These are phyloP conservation scores for Hirtodrosophila cameraria DNA, from an alignment of 2,888 invertebrate species.

Conservation along the genomic window DNA sequence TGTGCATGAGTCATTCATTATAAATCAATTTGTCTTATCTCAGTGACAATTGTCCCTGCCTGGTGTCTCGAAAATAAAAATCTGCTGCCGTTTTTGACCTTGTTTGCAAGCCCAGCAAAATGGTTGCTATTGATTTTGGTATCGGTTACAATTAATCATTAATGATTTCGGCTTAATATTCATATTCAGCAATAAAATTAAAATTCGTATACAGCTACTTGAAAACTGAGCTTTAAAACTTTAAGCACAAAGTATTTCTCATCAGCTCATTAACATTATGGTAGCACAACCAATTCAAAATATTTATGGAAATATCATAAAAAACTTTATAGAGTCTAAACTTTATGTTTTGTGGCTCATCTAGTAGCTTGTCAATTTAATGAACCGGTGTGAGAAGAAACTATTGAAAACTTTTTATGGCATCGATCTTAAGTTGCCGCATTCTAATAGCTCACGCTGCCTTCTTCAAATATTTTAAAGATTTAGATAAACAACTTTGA, in stretches of 20 bases:
- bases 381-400: constrained; percentile 59
- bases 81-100: constrained; percentile 37
- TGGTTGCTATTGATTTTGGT: constrained; percentile 14
- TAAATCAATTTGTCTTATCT: constrained; percentile 77
- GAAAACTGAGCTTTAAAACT: constrained; percentile 21
- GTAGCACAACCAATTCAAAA: constrained; percentile 23
- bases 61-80: constrained; percentile 23
- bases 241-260: constrained; percentile 7
- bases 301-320: constrained; percentile 48
- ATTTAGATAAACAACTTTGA: constrained; percentile 27
- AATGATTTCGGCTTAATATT: constrained; percentile 19
- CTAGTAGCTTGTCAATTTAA: constrained; percentile 33
- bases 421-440: constrained; percentile 4
- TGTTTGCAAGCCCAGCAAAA: constrained; percentile 35
- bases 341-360: constrained; percentile 36
- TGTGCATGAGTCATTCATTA: constrained; percentile 70
- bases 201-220: constrained; percentile 26
- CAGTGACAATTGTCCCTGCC: constrained; percentile 47
- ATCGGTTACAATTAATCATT: constrained; percentile 32
- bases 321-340: constrained; percentile 38
- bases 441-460: constrained; percentile 37
- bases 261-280: constrained; percentile 41
- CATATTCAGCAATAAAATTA: constrained; percentile 1
- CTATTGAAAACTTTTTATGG: constrained; percentile 48
- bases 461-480: constrained; percentile 18